These are phyloP conservation scores for Spilosoma lubricipeda DNA, from an alignment of 2,888 invertebrate genomes.

Conservation along the genomic window DNA sequence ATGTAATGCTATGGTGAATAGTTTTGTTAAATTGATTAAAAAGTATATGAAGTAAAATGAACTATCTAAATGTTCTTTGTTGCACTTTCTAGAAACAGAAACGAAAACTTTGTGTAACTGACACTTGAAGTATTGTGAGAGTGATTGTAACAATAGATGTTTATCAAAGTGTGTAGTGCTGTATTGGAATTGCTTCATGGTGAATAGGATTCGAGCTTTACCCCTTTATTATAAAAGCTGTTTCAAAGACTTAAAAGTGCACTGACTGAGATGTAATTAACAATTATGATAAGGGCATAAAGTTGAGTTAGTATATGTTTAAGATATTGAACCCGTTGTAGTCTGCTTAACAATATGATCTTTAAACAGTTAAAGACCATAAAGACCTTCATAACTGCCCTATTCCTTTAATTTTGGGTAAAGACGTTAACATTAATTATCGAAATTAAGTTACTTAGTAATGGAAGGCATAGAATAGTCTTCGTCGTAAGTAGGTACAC, in stretches of 20 bases:
- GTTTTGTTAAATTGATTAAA: not conserved
- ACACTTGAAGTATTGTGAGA: conserved; percentile 53
- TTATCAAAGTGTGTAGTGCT: conserved; percentile 50
- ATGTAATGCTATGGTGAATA: not conserved
- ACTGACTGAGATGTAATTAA: not conserved
- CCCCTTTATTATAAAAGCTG: conserved; percentile 35
- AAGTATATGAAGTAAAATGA: not conserved
- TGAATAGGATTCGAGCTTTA: conserved; percentile 49
- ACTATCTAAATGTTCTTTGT: conserved; percentile 16
- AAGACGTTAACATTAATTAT: no score
- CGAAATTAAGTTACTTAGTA: no score
- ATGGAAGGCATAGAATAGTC: not conserved
- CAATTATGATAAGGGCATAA: not conserved
- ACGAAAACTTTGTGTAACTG: conserved; percentile 36
- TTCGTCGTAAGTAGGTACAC: not conserved
- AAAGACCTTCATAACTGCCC: not conserved
- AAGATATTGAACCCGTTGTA: not conserved
- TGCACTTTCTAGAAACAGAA: conserved; percentile 31
- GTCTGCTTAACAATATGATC: no score
- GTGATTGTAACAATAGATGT: conserved; percentile 51
- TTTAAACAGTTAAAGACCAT: not conserved
- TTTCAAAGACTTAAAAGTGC: conserved; percentile 53
- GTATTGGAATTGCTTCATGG: conserved; percentile 57
- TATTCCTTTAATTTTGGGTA: not conserved
- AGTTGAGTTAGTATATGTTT: not conserved